Evolutionary conservation across 2,113 vertebrate species (phyloP).

Genomic region (Lycaon pictus): DNA sequence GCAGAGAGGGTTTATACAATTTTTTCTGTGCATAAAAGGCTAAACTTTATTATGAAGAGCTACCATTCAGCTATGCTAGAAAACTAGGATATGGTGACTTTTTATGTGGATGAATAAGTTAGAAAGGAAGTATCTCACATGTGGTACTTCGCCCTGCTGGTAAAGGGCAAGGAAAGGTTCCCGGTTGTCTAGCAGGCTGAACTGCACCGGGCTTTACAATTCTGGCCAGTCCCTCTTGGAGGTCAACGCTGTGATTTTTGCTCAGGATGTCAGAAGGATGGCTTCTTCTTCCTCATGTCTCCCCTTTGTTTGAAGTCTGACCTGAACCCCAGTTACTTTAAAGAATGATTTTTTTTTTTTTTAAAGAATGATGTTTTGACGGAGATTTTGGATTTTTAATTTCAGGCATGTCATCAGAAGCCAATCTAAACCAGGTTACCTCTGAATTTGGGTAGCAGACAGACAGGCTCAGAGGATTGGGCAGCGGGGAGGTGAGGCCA

Average conservation of each 20-base stretch:
- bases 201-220: not conserved
- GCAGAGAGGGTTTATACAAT: not conserved
- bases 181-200: not conserved
- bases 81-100: not conserved
- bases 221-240: not conserved
- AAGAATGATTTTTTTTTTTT: not conserved
- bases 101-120: not conserved
- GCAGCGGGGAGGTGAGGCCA: not conserved
- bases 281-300: slow-evolving; percentile 48
- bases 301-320: not conserved
- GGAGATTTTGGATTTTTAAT: not conserved
- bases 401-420: not conserved
- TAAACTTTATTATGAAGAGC: slow-evolving; percentile 10
- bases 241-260: not conserved
- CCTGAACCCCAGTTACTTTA: not conserved
- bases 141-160: not conserved
- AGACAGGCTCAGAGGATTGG: not conserved
- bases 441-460: not conserved
- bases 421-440: not conserved
- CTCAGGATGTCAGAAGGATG: slow-evolving; percentile 1
- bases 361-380: not conserved
- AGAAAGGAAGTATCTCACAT: not conserved
- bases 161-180: slow-evolving; percentile 27
- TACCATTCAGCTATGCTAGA: not conserved
- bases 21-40: not conserved